These are phyloP conservation scores for Ammodytes marinus DNA, from an alignment of 2,113 vertebrate species.

Conservation along the genomic window DNA sequence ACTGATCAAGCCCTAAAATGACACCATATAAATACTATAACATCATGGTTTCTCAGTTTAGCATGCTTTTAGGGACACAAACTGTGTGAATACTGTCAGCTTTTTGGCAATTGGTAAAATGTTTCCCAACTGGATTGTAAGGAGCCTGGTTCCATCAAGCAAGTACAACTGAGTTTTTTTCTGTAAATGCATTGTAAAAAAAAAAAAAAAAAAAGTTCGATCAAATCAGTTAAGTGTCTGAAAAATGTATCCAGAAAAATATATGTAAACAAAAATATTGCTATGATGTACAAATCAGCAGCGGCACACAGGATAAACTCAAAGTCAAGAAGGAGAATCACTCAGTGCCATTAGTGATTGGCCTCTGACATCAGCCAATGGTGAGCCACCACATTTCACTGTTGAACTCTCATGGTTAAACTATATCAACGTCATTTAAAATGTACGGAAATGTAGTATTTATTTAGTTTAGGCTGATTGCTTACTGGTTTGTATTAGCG, in stretches of 20 bases:
- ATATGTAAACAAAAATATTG: background rate
- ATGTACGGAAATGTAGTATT: too few relatives aligned
- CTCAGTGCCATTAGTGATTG: background rate
- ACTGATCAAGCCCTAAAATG: background rate
- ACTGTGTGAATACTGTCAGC: background rate
- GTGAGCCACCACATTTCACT: slow-evolving; percentile 46
- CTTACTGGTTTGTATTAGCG: too few relatives aligned
- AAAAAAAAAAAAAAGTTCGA: background rate
- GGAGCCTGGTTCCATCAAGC: too few relatives aligned
- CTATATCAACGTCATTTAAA: too few relatives aligned
- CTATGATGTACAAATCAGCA: too few relatives aligned
- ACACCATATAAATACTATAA: background rate
- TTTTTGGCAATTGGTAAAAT: background rate
- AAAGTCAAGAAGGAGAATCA: background rate
- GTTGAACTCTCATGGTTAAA: background rate
- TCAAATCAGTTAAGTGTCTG: background rate
- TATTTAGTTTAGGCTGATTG: too few relatives aligned
- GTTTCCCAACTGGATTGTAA: background rate
- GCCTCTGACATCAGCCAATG: slow-evolving; percentile 33
- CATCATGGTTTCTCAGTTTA: background rate
- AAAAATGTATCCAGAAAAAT: background rate
- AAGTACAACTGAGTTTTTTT: too few relatives aligned
- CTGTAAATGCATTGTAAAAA: too few relatives aligned
- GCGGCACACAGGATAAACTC: background rate
- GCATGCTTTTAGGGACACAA: background rate